phyloP scores from a whole-genome alignment of 2,797 vertebrate species.

The Amblyopsis hoosieri region DNA sequence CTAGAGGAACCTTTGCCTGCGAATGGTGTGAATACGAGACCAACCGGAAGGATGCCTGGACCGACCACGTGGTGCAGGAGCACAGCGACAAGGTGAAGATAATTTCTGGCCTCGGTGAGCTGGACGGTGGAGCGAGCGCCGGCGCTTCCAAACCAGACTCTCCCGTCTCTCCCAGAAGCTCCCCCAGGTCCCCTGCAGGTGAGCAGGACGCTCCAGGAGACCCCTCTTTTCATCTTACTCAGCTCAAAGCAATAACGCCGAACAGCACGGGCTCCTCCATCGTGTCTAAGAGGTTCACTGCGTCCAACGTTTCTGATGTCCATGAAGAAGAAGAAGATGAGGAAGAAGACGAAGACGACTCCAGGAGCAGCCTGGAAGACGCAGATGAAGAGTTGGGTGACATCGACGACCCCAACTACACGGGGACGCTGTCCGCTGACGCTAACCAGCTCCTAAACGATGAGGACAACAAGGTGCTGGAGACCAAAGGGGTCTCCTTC shows the following conservation, averaged over 20 bases:
- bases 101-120: slow-evolving; percentile 83
- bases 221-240: slow-evolving; percentile 83
- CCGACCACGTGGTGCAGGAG: slow-evolving; percentile 95
- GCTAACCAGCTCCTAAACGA: slow-evolving; percentile 92
- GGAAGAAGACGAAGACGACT: slow-evolving; percentile 88
- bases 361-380: slow-evolving; percentile 90
- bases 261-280: slow-evolving; percentile 89
- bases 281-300: slow-evolving; percentile 87
- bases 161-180: slow-evolving; percentile 80
- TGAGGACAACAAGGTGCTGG: slow-evolving; percentile 93
- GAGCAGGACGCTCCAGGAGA: slow-evolving; percentile 75
- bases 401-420: slow-evolving; percentile 89
- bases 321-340: slow-evolving; percentile 83
- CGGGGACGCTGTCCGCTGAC: slow-evolving; percentile 84
- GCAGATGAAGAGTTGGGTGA: slow-evolving; percentile 92
- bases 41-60: slow-evolving; percentile 90
- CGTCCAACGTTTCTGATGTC: slow-evolving; percentile 83
- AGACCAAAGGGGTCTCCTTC: slow-evolving; percentile 96
- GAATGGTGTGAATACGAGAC: slow-evolving; percentile 98
- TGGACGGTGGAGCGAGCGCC: slow-evolving; percentile 79
- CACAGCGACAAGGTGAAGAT: slow-evolving; percentile 96
- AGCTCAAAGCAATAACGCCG: slow-evolving; percentile 85
- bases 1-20: slow-evolving; percentile 90
- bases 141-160: slow-evolving; percentile 82
- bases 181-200: slow-evolving; percentile 78